phyloP scores from a whole-genome alignment of 2,113 vertebrate species.

The Alethe diademata region DNA sequence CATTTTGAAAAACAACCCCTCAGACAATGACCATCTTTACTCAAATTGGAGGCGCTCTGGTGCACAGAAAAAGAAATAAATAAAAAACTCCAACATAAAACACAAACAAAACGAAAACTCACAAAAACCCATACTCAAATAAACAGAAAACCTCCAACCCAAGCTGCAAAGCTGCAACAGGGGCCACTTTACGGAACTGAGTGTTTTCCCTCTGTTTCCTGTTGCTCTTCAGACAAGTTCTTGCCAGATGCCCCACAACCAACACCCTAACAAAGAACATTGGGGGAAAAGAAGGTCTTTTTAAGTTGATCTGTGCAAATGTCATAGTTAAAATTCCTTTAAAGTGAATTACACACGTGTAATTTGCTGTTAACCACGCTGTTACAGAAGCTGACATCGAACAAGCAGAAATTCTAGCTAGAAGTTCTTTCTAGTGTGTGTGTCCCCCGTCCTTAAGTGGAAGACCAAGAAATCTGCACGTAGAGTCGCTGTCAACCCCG shows the following conservation, averaged over 20 bases:
- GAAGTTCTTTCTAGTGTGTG: not conserved
- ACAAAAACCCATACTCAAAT: fast-evolving
- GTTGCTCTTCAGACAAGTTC: not conserved
- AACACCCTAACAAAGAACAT: not conserved
- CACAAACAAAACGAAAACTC: not conserved
- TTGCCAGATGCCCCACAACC: not conserved
- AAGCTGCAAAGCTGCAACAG: not conserved
- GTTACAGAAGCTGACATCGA: not conserved
- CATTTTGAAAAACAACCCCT: not conserved
- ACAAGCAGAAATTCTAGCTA: not conserved
- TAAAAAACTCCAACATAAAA: not conserved
- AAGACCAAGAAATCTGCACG: not conserved
- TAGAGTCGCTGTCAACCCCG: not conserved
- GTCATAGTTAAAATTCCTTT: not conserved
- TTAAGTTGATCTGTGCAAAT: not conserved
- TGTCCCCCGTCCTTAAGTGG: not conserved
- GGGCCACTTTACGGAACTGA: not conserved
- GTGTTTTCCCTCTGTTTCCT: not conserved
- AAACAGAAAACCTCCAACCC: not conserved
- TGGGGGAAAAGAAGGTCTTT: not conserved
- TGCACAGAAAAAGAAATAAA: fast-evolving
- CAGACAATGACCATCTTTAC: not conserved
- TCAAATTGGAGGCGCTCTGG: fast-evolving
- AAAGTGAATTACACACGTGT: not conserved
- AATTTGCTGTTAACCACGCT: not conserved